These are phyloP conservation scores for Cyclophora albipunctata DNA, from an alignment of 2,888 invertebrate species.

Conservation along the genomic window DNA sequence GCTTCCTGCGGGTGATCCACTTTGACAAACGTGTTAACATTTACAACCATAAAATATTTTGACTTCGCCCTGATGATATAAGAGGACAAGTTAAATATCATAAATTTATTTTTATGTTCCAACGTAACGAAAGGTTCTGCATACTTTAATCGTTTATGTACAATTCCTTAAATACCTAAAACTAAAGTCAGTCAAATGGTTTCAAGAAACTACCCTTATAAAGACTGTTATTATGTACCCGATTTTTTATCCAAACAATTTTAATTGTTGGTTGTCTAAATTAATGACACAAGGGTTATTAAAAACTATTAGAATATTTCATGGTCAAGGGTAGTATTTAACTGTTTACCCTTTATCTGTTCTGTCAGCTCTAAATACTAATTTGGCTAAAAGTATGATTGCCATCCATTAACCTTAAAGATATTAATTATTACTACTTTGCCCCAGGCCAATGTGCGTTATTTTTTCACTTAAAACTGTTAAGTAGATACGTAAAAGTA, in stretches of 20 bases:
- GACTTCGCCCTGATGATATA: slow-evolving; percentile 48
- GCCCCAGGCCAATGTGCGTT: slow-evolving; percentile 15
- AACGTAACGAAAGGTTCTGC: no score
- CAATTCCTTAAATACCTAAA: no score
- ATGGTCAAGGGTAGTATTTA: slow-evolving; percentile 43
- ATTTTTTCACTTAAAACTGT: slow-evolving; percentile 18
- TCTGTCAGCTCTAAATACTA: slow-evolving; percentile 47
- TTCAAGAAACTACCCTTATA: neutral
- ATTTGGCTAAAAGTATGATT: slow-evolving; percentile 66
- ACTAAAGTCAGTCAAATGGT: no score
- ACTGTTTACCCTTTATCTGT: slow-evolving; percentile 36
- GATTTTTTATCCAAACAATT: slow-evolving; percentile 23
- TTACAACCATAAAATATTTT: slow-evolving; percentile 70
- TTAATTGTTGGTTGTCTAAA: slow-evolving; percentile 67
- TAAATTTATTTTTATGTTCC: no score
- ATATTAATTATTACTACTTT: slow-evolving; percentile 36
- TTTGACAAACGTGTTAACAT: slow-evolving; percentile 72
- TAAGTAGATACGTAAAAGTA: no score
- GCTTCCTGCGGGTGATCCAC: slow-evolving; percentile 54
- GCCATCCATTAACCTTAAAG: slow-evolving; percentile 37
- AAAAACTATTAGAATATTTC: slow-evolving; percentile 68
- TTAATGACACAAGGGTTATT: slow-evolving; percentile 60
- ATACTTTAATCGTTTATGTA: no score
- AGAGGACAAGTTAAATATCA: no score
- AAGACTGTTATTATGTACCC: slow-evolving; percentile 1